Evolutionary conservation across 2,797 vertebrate genomes (phyloP).

Genomic region (Adelosebastes latens): DNA sequence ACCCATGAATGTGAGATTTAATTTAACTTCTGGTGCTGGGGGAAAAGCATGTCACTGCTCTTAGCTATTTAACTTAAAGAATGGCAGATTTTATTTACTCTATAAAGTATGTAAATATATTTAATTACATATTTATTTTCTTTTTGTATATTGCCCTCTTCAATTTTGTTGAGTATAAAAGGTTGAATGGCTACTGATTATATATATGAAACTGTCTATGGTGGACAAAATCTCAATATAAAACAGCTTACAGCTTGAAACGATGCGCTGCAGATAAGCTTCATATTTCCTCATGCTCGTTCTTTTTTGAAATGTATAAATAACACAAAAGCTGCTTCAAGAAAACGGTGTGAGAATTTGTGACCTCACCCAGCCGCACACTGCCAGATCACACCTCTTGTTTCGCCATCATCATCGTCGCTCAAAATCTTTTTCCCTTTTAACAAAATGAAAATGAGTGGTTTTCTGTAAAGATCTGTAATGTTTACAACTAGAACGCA

Average conservation of each 20-base stretch:
- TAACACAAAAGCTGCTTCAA: constrained; percentile 47
- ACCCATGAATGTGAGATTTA: constrained; percentile 67
- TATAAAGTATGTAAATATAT: constrained; percentile 60
- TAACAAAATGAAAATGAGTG: neutral
- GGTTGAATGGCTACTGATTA: constrained; percentile 19
- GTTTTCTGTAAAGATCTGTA: neutral
- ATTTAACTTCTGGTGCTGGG: constrained; percentile 48
- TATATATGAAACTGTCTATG: constrained; percentile 3
- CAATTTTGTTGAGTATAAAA: constrained; percentile 4
- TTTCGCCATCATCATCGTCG: neutral
- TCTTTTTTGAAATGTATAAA: constrained; percentile 8
- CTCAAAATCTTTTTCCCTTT: constrained; percentile 2
- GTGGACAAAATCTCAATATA: neutral
- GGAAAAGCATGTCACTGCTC: constrained; percentile 44
- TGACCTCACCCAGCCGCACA: constrained; percentile 63
- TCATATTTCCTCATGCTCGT: constrained; percentile 4
- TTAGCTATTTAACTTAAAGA: constrained; percentile 15
- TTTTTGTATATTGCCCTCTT: constrained; percentile 31
- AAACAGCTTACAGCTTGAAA: constrained; percentile 29
- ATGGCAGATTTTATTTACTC: constrained; percentile 37
- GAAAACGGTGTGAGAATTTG: constrained; percentile 47
- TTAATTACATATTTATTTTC: constrained; percentile 51
- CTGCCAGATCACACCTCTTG: constrained; percentile 52
- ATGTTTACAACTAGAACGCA: constrained; percentile 19
- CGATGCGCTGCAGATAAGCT: constrained; percentile 29